Base-by-base conservation (phyloP, 2,888 invertebrate genomes). In the Theristus sp. region DNA sequence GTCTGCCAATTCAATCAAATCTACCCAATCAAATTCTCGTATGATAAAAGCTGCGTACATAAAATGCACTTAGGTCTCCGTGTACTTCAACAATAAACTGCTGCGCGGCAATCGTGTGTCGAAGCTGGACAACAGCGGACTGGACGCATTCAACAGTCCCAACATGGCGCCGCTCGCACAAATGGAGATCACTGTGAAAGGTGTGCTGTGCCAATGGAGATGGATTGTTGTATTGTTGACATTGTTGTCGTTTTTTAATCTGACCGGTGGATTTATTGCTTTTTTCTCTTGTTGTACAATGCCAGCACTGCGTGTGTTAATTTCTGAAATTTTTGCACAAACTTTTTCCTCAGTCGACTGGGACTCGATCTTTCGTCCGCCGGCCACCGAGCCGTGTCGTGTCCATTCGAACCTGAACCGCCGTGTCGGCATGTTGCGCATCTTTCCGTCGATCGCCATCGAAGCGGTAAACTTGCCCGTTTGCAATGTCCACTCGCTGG, bases 41-140 rank as follows among this genome's bases (percentile, higher is more conserved):
- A 38, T 38, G 38, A 38, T 38, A 17, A 17, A 6, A n/a, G n/a
- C n/a, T n/a, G n/a, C n/a, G n/a, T n/a, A n/a, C n/a, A n/a, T n/a
- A n/a, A n/a, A n/a, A n/a, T n/a, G n/a, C n/a, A n/a, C n/a, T n/a
- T n/a, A 75, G 75, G 76, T 78, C 13, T 69, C 88, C 46, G 82
- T 94, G 20, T 88, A 85, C 74, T 96, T 96, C 73, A 86, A 86
- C 38, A 84, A 86, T 71, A 84, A 85, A 71, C 79, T 96, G 1
- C 82, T 87, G 72, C 82, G 96, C 59, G 96, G 94, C 1, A 94
- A 94, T 77, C 78, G 90, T 63, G 84, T 85, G 0, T 82, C 83
- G 22, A 91, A 91, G 75, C 77, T 83, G 6, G 85, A 78, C 67
- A 72, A 71, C 64, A 66, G 81, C 62, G 81, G 82, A 57, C 80